These are phyloP conservation scores for Acromyrmex heyeri DNA, from an alignment of 1,140 invertebrate species.

Conservation along the genomic window DNA sequence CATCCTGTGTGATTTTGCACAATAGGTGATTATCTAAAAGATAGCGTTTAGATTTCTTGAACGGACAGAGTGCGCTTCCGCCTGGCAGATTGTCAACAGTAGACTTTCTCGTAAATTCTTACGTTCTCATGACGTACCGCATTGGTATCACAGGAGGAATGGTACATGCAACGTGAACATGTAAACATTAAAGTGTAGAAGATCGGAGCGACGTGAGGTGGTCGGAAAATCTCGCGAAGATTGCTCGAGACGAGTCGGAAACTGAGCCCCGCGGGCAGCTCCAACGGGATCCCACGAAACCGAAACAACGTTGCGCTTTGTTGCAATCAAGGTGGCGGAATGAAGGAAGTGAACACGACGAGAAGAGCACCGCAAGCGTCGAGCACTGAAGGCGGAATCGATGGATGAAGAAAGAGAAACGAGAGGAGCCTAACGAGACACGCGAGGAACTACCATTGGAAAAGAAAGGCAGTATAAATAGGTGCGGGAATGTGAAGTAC, in stretches of 20 bases:
- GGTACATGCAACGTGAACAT: neutral
- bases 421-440: conserved; percentile 45
- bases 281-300: conserved; percentile 47
- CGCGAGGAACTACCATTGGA: conserved; percentile 35
- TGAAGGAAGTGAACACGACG: conserved; percentile 33
- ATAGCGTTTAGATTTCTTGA: conserved; percentile 43
- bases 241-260: conserved; percentile 39
- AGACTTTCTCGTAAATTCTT: conserved; percentile 49
- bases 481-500: conserved; percentile 34
- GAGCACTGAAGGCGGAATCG: conserved; percentile 38
- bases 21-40: conserved; percentile 59
- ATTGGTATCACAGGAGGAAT: conserved; percentile 4
- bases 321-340: conserved; percentile 53
- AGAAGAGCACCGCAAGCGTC: conserved; percentile 28
- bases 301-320: conserved; percentile 55
- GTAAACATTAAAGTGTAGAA: conserved; percentile 28
- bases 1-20: conserved; percentile 42
- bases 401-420: conserved; percentile 43
- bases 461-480: conserved; percentile 45
- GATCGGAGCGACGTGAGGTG: conserved; percentile 30
- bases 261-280: conserved; percentile 30
- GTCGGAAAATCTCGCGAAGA: conserved; percentile 41
- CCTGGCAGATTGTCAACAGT: conserved; percentile 44
- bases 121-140: conserved; percentile 18
- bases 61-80: conserved; percentile 25